These are phyloP conservation scores for Oxycera nigricornis DNA, from an alignment of 2,888 invertebrate genomes.

Conservation along the genomic window DNA sequence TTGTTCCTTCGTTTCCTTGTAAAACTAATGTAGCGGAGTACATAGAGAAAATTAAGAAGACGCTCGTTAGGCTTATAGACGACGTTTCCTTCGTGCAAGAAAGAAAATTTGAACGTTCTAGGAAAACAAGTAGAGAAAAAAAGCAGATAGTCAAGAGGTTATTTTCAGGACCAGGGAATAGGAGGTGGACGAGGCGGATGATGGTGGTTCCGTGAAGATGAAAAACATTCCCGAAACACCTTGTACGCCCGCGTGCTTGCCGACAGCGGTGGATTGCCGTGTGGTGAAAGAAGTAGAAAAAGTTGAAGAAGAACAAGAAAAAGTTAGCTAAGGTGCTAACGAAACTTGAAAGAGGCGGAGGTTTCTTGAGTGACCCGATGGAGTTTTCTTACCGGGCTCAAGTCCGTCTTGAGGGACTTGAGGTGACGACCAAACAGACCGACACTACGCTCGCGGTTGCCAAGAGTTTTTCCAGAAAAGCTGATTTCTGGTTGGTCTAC, in stretches of 20 bases:
- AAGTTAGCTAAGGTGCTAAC: not conserved
- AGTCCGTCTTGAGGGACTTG: conserved; percentile 4
- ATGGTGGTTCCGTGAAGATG: not conserved
- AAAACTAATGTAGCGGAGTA: not conserved
- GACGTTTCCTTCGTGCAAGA: conserved; percentile 16
- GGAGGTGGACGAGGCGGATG: not conserved
- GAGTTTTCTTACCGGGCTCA: not conserved
- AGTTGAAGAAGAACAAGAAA: not conserved
- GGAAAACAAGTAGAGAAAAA: not conserved
- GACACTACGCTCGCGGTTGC: not conserved
- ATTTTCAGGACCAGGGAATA: not conserved
- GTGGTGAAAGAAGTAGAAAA: not conserved
- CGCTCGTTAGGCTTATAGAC: conserved; percentile 21
- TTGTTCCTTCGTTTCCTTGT: conserved; percentile 5
- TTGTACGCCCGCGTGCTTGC: not conserved
- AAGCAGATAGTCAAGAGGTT: not conserved
- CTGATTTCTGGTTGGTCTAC: conserved; percentile 35
- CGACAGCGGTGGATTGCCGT: not conserved
- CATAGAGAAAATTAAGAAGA: conserved; percentile 28
- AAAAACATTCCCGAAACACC: conserved; percentile 15
- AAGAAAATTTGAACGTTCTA: not conserved
- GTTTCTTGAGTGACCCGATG: conserved; percentile 28
- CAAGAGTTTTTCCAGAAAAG: conserved; percentile 30
- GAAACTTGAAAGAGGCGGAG: conserved; percentile 20
- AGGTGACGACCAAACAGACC: not conserved